These are phyloP conservation scores for Anastrepha ludens DNA, from an alignment of 1,140 invertebrate species.

Conservation along the genomic window DNA sequence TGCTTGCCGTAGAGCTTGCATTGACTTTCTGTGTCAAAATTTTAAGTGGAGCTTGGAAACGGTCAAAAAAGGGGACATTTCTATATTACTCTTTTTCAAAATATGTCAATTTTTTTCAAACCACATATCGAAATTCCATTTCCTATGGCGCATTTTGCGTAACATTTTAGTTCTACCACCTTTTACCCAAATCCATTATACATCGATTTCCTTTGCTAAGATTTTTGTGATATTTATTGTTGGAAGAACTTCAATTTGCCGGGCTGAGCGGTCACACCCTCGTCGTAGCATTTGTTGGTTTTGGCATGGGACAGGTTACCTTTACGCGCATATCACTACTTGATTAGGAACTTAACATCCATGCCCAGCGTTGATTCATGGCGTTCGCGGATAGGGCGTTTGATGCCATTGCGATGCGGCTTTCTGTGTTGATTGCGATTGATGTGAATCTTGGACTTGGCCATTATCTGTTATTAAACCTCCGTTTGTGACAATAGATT, in stretches of 20 bases:
- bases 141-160: background rate
- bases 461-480: slow-evolving; percentile 80
- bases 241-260: slow-evolving; percentile 77
- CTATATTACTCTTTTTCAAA: too few relatives aligned
- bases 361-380: slow-evolving; percentile 95
- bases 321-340: slow-evolving; percentile 94
- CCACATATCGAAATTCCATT: too few relatives aligned
- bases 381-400: slow-evolving; percentile 89
- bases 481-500: slow-evolving; percentile 70
- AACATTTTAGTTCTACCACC: slow-evolving; percentile 39
- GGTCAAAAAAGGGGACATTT: too few relatives aligned
- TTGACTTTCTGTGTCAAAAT: too few relatives aligned
- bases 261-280: slow-evolving; percentile 77
- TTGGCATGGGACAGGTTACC: slow-evolving; percentile 87
- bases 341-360: slow-evolving; percentile 95
- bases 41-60: too few relatives aligned
- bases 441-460: slow-evolving; percentile 99
- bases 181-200: background rate
- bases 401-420: slow-evolving; percentile 96
- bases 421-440: slow-evolving; percentile 98
- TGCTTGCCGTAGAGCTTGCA: too few relatives aligned
- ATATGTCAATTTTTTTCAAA: too few relatives aligned
- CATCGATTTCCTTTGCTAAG: background rate
- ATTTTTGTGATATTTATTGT: slow-evolving; percentile 59
- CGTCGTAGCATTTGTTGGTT: slow-evolving; percentile 79